Percentiles rank a stretch among this genome's conserved stretches.
Conservation (phyloP, 2,113 vertebrate species). For the Junco hyemalis region DNA sequence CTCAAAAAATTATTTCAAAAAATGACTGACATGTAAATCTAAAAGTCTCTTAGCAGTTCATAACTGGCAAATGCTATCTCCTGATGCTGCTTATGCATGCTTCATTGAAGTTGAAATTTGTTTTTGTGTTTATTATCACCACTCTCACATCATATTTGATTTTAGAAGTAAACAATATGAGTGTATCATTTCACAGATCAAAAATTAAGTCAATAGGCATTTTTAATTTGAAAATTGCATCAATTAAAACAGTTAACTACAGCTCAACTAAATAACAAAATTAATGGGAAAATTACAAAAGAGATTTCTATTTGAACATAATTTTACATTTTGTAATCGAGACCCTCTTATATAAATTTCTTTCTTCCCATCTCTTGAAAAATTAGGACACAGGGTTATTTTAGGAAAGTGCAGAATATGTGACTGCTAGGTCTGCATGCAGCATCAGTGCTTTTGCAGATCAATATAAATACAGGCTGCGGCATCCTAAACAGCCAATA, state of each 20-base stretch:
- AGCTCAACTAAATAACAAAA: not conserved
- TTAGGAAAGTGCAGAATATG: not conserved
- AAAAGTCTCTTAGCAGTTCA: not conserved
- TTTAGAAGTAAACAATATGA: not conserved
- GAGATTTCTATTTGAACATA: not conserved
- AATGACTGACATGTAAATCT: not conserved
- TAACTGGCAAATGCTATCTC: not conserved
- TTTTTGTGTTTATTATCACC: not conserved
- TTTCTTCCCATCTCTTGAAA: not conserved
- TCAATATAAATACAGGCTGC: not conserved
- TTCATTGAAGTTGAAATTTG: not conserved
- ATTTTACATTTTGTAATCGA: not conserved
- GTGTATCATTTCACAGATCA: not conserved
- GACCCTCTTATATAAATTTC: not conserved
- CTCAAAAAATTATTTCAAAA: not conserved
- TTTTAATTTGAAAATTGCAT: not conserved
- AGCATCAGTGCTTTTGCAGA: not conserved
- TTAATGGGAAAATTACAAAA: not conserved
- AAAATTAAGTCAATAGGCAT: not conserved
- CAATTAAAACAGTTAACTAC: not conserved
- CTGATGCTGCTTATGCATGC: rapidly evolving
- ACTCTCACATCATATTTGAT: not conserved
- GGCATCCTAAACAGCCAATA: not conserved
- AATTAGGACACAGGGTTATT: conserved; percentile 1
- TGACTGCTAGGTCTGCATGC: not conserved